phyloP scores from a whole-genome alignment of 2,797 vertebrate species.

The Thunnus albacares region DNA sequence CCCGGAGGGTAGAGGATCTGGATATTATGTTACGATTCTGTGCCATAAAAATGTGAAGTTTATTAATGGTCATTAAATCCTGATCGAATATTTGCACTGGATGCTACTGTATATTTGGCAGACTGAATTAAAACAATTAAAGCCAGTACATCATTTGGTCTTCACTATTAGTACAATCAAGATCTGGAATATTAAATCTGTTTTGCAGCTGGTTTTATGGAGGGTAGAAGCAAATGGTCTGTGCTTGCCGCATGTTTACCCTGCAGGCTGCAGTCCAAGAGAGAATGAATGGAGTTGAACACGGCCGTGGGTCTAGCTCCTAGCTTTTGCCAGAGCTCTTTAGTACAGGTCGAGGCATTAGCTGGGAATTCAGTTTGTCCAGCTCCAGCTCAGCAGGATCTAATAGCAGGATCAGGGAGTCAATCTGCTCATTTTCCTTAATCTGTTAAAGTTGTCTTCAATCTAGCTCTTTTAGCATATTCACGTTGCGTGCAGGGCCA shows the following conservation, averaged over 20 bases:
- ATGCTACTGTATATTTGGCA: conserved; percentile 1
- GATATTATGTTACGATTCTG: conserved; percentile 13
- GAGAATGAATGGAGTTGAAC: conserved; percentile 28
- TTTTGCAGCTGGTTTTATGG: conserved; percentile 12
- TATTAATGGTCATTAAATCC: conserved; percentile 9
- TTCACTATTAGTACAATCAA: conserved; percentile 10
- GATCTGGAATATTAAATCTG: conserved; percentile 26
- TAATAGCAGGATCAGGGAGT: conserved; percentile 19
- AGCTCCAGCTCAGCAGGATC: conserved; percentile 17
- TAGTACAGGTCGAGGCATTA: conserved; percentile 30
- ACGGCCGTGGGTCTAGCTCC: conserved; percentile 27
- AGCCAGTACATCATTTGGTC: conserved; percentile 15
- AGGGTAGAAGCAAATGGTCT: background rate
- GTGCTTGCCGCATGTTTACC: conserved; percentile 41
- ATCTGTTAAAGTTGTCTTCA: conserved; percentile 14
- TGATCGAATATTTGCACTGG: conserved; percentile 20
- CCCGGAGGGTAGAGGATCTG: conserved; percentile 1
- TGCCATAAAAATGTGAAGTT: conserved; percentile 24
- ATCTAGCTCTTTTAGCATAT: conserved; percentile 16
- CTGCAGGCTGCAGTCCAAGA: conserved; percentile 26
- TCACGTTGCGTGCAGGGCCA: background rate
- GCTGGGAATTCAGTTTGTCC: conserved; percentile 25
- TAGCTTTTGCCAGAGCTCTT: conserved; percentile 45
- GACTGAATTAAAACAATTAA: conserved; percentile 10
- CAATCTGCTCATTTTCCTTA: conserved; percentile 22